These are phyloP conservation scores for Meganola albula DNA, from an alignment of 2,888 invertebrate genomes.

Conservation along the genomic window DNA sequence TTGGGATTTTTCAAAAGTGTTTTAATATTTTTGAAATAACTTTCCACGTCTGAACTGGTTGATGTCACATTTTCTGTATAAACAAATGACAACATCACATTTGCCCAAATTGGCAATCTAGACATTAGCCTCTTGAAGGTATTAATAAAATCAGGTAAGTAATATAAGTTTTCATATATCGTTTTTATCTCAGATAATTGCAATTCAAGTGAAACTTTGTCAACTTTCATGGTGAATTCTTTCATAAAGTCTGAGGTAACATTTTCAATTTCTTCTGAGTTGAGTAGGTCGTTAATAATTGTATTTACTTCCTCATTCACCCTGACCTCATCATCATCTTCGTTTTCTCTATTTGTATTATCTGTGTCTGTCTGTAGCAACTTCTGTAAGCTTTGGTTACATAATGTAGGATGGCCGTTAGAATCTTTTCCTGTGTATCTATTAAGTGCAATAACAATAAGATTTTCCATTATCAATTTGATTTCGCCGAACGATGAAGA, in stretches of 20 bases:
- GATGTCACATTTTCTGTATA: constrained; percentile 13
- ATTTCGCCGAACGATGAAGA: constrained; percentile 8
- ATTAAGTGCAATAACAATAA: not conserved
- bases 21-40: constrained; percentile 15
- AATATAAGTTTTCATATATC: constrained; percentile 11
- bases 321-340: constrained; percentile 10
- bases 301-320: constrained; percentile 11
- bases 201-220: constrained; percentile 11
- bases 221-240: constrained; percentile 13
- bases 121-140: constrained; percentile 8
- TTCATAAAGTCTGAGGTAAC: constrained; percentile 12
- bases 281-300: constrained; percentile 11
- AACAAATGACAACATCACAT: constrained; percentile 13
- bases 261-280: constrained; percentile 12
- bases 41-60: constrained; percentile 14
- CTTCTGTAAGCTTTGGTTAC: constrained; percentile 10
- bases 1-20: constrained; percentile 11
- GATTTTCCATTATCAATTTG: constrained; percentile 1
- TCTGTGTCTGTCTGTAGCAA: constrained; percentile 10
- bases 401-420: not conserved
- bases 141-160: constrained; percentile 11
- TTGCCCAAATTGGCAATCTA: constrained; percentile 11
- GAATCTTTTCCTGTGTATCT: constrained; percentile 9
- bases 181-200: constrained; percentile 8
- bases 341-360: too few species aligned